Conservation (phyloP, 2,797 vertebrate species). For the Leuciscus waleckii region DNA sequence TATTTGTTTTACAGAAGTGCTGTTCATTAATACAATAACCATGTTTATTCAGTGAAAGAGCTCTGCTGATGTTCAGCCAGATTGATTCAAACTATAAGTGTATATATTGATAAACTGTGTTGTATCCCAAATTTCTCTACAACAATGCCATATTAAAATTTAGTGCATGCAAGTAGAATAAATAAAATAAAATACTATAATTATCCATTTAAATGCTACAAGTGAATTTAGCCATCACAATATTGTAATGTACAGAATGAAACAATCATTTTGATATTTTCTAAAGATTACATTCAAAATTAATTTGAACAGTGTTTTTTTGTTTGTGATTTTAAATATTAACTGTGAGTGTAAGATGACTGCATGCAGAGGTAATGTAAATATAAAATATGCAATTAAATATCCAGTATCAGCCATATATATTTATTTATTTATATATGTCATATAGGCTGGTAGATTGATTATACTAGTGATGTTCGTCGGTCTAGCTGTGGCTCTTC, state of each 20-base stretch:
- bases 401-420: background rate
- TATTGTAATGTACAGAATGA: background rate
- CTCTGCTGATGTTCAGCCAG: background rate
- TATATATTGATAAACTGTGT: background rate
- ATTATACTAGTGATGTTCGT: background rate
- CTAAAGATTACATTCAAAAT: background rate
- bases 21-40: background rate
- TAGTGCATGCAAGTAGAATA: background rate
- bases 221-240: background rate
- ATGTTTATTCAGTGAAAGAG: background rate
- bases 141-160: background rate
- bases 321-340: background rate
- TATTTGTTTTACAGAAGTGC: conserved; percentile 6
- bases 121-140: background rate
- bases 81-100: background rate
- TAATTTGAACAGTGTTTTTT: background rate
- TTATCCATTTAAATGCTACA: background rate
- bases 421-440: background rate
- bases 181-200: background rate
- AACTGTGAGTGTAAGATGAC: background rate
- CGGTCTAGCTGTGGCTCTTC: background rate
- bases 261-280: background rate
- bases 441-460: too few relatives aligned
- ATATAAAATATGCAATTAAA: background rate
- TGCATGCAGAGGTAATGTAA: background rate